These are phyloP conservation scores for Sarcophaga peregrina DNA, from an alignment of 1,140 invertebrate species.

Conservation along the genomic window DNA sequence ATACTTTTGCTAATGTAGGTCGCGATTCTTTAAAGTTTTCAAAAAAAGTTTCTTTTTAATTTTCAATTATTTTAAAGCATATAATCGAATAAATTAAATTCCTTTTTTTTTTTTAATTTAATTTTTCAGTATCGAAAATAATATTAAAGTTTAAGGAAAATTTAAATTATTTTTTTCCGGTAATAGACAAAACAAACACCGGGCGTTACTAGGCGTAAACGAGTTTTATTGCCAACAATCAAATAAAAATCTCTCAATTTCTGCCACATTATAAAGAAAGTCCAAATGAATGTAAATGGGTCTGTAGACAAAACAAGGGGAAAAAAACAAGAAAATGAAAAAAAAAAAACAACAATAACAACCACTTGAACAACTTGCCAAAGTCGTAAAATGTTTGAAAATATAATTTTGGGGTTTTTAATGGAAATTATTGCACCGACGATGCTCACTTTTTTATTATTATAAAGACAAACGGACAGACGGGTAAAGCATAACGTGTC, in stretches of 20 bases:
- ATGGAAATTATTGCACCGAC: neutral
- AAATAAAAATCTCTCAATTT: slow-evolving; percentile 18
- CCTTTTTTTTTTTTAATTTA: no score
- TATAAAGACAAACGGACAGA: neutral
- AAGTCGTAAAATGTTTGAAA: slow-evolving; percentile 22
- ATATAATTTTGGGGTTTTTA: neutral
- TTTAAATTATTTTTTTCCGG: neutral
- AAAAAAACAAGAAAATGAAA: no score
- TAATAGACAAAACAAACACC: slow-evolving; percentile 9
- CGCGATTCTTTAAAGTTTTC: neutral
- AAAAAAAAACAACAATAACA: neutral
- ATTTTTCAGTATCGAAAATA: no score
- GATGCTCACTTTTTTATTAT: slow-evolving; percentile 15
- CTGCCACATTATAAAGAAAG: neutral
- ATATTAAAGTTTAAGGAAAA: no score
- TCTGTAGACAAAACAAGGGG: no score
- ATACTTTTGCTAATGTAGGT: slow-evolving; percentile 23
- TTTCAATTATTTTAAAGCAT: neutral
- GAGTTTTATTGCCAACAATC: slow-evolving; percentile 34
- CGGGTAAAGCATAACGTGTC: slow-evolving; percentile 9
- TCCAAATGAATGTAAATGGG: neutral
- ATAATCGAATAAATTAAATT: neutral
- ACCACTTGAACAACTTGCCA: slow-evolving; percentile 15
- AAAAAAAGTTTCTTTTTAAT: neutral
- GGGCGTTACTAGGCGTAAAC: slow-evolving; percentile 39